Evolutionary conservation across 2,113 vertebrate species (phyloP), one percentile per base, ranked within the genome.

Genomic region (Helogale parvula): DNA sequence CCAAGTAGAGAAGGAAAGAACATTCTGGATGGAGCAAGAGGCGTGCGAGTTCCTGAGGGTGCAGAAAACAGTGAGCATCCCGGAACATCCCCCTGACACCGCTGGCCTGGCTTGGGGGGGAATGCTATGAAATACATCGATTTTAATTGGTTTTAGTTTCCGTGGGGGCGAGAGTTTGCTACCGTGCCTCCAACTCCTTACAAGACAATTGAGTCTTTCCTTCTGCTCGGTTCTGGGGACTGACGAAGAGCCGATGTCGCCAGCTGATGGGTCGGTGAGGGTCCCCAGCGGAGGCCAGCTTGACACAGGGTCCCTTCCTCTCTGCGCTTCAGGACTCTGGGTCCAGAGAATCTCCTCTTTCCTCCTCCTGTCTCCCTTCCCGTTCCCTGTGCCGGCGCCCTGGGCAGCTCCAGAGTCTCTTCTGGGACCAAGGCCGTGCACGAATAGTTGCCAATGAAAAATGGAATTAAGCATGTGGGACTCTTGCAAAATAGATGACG

Each of bases 401-500:
- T 21, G 45, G 57, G 66, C 65, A 65, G n/a, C 47, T 68, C 14
- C n/a, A 54, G 71, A 84, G 21, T 45, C 93, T 38, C 52, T 93
- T 82, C 66, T 41, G 66, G 63, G 74, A 96, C 41, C 29, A 9
- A 35, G 54, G 92, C 45, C 45, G 88, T 41, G 41, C 38, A 76
- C 80, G 27, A 47, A 54, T 25, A 74, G 74, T 69, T 96, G 88
- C 87, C 80, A 92, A 60, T 60, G 90, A 94, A 81, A 96, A 93
- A 92, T 90, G 17, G 54, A 96, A 92, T 96, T 84, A 96, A 41
- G 29, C 50, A 13, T 41, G 87, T 21, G 63, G 88, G 47, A 29
- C 35, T 93, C 93, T 96, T 94, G 81, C 50, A 95, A 96, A 96
- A 97, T 92, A 96, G 90, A 93, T 97, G 82, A 93, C 0, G 16